These are phyloP conservation scores for Rallus limicola DNA, from an alignment of 2,113 vertebrate species.

Conservation along the genomic window DNA sequence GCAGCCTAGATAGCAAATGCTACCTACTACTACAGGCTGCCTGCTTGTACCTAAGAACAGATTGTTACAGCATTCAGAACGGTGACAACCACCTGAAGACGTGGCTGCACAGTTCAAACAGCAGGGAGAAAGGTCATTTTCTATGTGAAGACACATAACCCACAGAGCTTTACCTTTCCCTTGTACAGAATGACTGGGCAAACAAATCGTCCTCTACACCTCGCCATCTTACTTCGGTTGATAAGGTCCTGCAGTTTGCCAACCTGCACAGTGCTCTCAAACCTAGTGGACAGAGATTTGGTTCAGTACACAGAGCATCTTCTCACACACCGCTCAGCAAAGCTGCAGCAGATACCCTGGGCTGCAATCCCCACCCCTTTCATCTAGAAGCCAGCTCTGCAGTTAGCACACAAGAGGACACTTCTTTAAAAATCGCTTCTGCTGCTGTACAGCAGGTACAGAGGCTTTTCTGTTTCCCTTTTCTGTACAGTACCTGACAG, in stretches of 20 bases:
- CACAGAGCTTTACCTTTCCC: constrained; percentile 86
- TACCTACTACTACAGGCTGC: neutral
- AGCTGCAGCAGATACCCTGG: neutral
- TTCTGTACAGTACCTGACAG: neutral
- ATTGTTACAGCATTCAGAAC: neutral
- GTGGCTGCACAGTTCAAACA: accelerated
- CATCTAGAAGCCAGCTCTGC: neutral
- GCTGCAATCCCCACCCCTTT: neutral
- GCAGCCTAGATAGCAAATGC: neutral
- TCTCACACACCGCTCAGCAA: accelerated
- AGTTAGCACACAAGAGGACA: neutral
- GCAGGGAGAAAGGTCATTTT: neutral
- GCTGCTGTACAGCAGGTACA: neutral
- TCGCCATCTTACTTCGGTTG: constrained; percentile 93
- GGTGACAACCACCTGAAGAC: neutral
- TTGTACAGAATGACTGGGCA: constrained; percentile 98
- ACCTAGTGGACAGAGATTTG: constrained; percentile 73
- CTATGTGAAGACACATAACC: neutral
- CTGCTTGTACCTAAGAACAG: neutral
- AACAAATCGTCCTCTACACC: constrained; percentile 94
- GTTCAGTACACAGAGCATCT: neutral
- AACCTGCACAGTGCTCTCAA: constrained; percentile 91
- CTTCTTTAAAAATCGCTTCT: neutral
- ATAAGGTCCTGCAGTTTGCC: constrained; percentile 93
- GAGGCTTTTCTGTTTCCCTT: neutral